Evolutionary conservation across 92 coral and sea anemone genomes (phyloP).

Genomic region (Porites divaricata): DNA sequence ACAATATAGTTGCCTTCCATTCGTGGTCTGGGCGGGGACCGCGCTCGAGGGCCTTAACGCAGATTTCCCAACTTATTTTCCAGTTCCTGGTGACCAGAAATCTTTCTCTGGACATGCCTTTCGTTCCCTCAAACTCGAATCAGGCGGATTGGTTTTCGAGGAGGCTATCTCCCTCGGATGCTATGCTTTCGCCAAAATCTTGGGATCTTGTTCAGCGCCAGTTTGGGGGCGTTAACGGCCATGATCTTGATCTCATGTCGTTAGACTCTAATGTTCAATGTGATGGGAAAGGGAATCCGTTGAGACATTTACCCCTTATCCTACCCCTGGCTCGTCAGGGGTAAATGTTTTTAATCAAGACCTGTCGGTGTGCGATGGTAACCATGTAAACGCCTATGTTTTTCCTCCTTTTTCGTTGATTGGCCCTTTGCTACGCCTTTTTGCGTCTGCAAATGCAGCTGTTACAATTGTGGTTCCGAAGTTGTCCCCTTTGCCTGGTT

Average conservation of each 20-base stretch:
- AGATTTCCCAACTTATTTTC: slow-evolving; percentile 1
- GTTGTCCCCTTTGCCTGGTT: slow-evolving; percentile 37
- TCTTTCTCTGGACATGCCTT: slow-evolving; percentile 32
- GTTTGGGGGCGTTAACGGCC: slow-evolving; percentile 57
- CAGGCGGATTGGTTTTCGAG: slow-evolving; percentile 64
- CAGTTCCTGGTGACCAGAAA: slow-evolving; percentile 34
- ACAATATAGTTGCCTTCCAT: slow-evolving; percentile 11
- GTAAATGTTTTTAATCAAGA: slow-evolving; percentile 56
- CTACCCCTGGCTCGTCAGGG: slow-evolving; percentile 32
- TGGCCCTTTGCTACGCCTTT: slow-evolving; percentile 43
- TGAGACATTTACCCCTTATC: slow-evolving; percentile 45
- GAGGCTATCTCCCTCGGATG: slow-evolving; percentile 38
- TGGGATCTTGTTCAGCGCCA: slow-evolving; percentile 33
- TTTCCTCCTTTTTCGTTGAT: slow-evolving; percentile 49
- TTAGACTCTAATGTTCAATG: slow-evolving; percentile 47
- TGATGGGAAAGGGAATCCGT: slow-evolving; percentile 34
- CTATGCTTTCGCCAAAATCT: slow-evolving; percentile 30
- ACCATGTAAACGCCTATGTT: slow-evolving; percentile 44
- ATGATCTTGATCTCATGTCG: slow-evolving; percentile 60
- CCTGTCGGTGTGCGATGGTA: slow-evolving; percentile 32
- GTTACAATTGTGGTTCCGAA: slow-evolving; percentile 41
- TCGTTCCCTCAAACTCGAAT: slow-evolving; percentile 42
- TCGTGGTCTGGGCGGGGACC: slow-evolving; percentile 33
- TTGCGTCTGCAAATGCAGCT: slow-evolving; percentile 25
- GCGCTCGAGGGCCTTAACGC: slow-evolving; percentile 4